Conservation (phyloP, 2,797 vertebrate species). For the Apodemus agrarius region DNA sequence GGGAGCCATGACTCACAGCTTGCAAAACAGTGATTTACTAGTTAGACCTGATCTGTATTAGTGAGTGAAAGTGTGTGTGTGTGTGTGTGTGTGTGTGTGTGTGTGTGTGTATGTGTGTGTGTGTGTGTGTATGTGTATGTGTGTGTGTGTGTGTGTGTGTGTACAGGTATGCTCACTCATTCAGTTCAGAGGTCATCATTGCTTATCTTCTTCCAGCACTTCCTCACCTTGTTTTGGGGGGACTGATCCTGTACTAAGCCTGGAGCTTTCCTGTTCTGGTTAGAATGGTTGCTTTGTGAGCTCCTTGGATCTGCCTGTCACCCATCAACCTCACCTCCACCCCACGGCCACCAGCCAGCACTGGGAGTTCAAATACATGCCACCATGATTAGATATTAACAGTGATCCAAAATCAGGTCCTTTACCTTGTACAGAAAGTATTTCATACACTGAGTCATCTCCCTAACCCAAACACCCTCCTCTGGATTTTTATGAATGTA, state of each 20-base stretch:
- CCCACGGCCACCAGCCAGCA: neutral
- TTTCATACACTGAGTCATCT: neutral
- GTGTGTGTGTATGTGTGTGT: neutral
- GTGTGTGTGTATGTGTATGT: neutral
- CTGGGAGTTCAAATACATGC: neutral
- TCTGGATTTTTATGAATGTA: neutral
- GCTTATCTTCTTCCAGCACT: neutral
- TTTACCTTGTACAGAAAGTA: neutral
- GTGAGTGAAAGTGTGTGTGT: neutral
- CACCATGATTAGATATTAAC: neutral
- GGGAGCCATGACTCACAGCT: neutral
- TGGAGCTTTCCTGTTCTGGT: neutral
- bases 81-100: neutral
- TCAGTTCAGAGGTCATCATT: neutral
- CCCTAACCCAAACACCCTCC: too few species aligned
- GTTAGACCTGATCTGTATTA: neutral
- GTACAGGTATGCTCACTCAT: neutral
- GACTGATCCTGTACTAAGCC: neutral
- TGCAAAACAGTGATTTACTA: neutral
- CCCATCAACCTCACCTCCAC: neutral
- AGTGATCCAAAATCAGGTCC: neutral
- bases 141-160: too few species aligned
- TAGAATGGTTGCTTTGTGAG: neutral
- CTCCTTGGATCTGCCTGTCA: neutral
- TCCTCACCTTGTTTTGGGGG: neutral